Base-by-base conservation (phyloP, 2,113 vertebrate species). In the Dipodomys merriami region DNA sequence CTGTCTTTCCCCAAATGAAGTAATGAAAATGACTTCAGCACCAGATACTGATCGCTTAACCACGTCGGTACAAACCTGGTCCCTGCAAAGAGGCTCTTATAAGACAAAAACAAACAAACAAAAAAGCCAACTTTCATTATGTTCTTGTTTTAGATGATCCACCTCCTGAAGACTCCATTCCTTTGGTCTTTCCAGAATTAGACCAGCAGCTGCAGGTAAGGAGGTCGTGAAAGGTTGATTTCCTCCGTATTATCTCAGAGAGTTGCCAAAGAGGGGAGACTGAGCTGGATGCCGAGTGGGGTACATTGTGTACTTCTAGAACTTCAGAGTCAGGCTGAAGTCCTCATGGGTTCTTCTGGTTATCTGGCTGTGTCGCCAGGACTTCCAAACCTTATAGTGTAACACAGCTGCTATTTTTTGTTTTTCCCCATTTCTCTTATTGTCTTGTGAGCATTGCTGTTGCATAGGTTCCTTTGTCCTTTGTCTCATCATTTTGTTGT, bases 201-300 rank as follows among this genome's bases (percentile, higher is more conserved):
- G 98, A 99, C 85, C 98, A 99, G 96, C 98, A 99, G 33, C 97
- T 99, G 46, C 98, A 99, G 98, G 98, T 99, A 98, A 98, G 95
- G 60, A 16, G 33, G 82, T 72, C 62, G 23, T 12, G n/a, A 5
- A 39, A 29, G 7, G 57, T 9, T 53, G 73, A 49, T 85, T 91
- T 71, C 15, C 19, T 73, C 15, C 30, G 30, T 2, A 67, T 23
- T 60, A 53, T 64, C 19, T 30, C 10, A 69, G 33, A n/a, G 39
- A 39, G 6, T 5, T 1, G 12, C n/a, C 10, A 35, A 29, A 29
- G 7, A 20, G 23, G 12, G 73, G 68, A 62, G n/a, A 29, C 2
- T 22, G 60, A 22, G 35, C 33, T 80, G 19, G 30, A 81, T 25
- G 53, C 5, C 64, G 18, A 81, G 25, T 1, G 2, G 16, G 44